Evolutionary conservation across 2,888 invertebrate genomes (phyloP), one percentile per base, ranked within the genome.

Genomic region (Hololepta plana): DNA sequence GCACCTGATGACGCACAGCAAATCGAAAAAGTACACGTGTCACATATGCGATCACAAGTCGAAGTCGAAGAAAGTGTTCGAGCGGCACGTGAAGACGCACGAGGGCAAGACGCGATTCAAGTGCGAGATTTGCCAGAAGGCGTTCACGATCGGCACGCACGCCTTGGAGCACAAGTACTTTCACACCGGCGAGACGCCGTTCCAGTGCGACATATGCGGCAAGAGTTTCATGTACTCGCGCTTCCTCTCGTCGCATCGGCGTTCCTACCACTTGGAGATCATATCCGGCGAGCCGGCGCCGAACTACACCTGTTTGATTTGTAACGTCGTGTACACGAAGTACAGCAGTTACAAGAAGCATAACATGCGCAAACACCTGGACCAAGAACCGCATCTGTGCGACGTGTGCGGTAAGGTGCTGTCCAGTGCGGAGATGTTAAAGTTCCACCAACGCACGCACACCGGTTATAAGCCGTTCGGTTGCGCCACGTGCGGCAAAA

Each of bases 111-210:
- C 42, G 26, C 51, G 50, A 2, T 49, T 47, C 29, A 35, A 37
- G 8, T 66, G 66, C 31, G 55, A 60, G 2, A 27, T 30, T 15
- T 38, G 38, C 22, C 10, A 31, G 1, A 32, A 26, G 14, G 28
- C 28, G n/a, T 38, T 37, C 24, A 36, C 33, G 19, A 38, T 30
- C 23, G 34, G 28, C 23, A 35, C 36, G 17, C 20, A 33, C 60
- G 36, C 62, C 62, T 60, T 60, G 34, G 62, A 62, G 34, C 64
- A 64, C 45, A 60, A 62, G 45, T 49, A 62, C 47, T 62, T 61
- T 46, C 63, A 64, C 53, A 57, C 57, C 39, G 62, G 62, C 29
- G 57, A 59, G 33, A 51, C 60, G 31, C 62, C 62, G 2, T 63
- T 15, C 10, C 24, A 19, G 3, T 28, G 28, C 13, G n/a, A 19